phyloP scores from a whole-genome alignment of 2,888 invertebrate species.

The Heliothis peltigera region DNA sequence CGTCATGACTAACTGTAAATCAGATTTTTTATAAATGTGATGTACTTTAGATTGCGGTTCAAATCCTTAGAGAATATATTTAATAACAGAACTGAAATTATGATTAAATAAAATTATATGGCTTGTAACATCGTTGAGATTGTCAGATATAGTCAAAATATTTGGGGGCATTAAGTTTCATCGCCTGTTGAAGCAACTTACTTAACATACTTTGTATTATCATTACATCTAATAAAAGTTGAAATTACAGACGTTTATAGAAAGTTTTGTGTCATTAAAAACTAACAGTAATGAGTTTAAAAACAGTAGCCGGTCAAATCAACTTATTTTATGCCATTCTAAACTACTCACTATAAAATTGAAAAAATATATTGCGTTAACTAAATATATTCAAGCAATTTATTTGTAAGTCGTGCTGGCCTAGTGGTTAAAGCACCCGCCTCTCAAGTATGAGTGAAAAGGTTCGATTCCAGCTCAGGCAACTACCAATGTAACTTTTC shows the following conservation, averaged over 20 bases:
- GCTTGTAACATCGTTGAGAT: conserved; percentile 34
- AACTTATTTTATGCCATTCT: conserved; percentile 14
- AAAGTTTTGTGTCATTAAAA: conserved; percentile 51
- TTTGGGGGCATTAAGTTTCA: conserved; percentile 41
- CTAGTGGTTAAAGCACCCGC: no score
- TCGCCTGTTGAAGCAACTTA: conserved; percentile 32
- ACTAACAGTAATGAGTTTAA: conserved; percentile 21
- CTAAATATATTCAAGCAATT: conserved; percentile 29
- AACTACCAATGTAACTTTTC: no score
- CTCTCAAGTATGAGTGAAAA: no score
- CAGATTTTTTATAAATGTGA: background rate
- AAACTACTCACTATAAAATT: conserved; percentile 6
- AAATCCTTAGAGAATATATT: conserved; percentile 22
- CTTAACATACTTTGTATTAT: conserved; percentile 53
- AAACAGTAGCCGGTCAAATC: conserved; percentile 5
- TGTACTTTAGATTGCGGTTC: conserved; percentile 18
- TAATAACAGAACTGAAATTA: conserved; percentile 29
- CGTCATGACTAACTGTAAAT: conserved; percentile 2
- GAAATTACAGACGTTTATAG: conserved; percentile 29
- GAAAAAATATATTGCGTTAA: conserved; percentile 1
- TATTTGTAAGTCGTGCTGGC: no score
- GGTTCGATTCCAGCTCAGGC: no score
- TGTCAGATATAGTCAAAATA: conserved; percentile 42
- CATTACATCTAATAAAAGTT: conserved; percentile 48
- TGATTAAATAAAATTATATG: conserved; percentile 48